Evolutionary conservation across 2,888 invertebrate genomes (phyloP), one percentile per base, ranked within the genome.

Genomic region (Eugnorisma glareosa): DNA sequence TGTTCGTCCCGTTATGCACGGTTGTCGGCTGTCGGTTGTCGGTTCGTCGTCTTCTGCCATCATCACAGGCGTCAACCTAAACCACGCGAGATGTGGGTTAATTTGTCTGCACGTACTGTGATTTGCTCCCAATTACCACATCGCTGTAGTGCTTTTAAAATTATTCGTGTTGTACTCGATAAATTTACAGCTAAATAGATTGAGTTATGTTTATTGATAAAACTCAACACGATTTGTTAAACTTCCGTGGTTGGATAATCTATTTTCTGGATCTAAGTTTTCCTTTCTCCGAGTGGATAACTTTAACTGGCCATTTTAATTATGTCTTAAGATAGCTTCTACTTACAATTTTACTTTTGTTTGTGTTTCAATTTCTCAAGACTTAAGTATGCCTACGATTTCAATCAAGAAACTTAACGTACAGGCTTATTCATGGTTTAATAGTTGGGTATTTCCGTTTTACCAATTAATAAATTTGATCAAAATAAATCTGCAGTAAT

Each of bases 121-220:
- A 80, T 90, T 86, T 88, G 90, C 81, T 88, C 88, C 80, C 86
- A 89, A 90, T 91, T 87, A 86, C 86, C 78, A 79, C 86, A 89
- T 83, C 61, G 68, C 67, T 81, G 81, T 85, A 86, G 80, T 88
- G 87, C 83, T 85, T 88, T 88, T 85, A 84, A 86, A 90, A 91
- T 90, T 83, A 87, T 88, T 87, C 83, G 77, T 79, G 73, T 87
- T 81, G 77, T 84, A 86, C 84, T 78, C 82, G 43, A 76, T 81
- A 82, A 80, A 86, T 87, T 86, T 86, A 86, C 87, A 85, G 75
- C 77, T 80, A 82, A 88, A 77, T 80, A 80, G 86, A 89, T 88
- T 88, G 88, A 90, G 87, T 91, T 91, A 89, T 87, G 83, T 84
- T 89, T 89, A 88, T 90, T 90, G 88, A 89, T 89, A 89, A 89